Percentiles rank a stretch among this genome's conserved stretches.
Conservation (phyloP, 2,113 vertebrate genomes). For the Salvator merianae region DNA sequence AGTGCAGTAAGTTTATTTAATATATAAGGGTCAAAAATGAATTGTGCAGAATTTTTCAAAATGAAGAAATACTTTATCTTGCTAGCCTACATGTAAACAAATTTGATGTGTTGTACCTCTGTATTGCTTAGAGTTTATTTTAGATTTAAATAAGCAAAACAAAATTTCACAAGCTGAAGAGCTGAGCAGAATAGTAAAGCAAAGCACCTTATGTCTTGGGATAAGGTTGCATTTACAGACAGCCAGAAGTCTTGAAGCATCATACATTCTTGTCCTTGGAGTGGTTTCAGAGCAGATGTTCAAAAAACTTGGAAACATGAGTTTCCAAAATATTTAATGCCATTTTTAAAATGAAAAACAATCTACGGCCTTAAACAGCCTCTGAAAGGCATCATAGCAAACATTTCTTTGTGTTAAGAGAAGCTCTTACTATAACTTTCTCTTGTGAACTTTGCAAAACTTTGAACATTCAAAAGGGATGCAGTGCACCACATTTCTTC, state of each 20-base stretch:
- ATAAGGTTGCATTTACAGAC: constrained; percentile 15
- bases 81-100: background rate
- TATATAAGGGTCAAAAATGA: background rate
- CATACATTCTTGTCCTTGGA: constrained; percentile 18
- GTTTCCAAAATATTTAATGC: background rate
- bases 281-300: background rate
- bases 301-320: background rate
- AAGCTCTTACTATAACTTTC: constrained; percentile 4
- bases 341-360: constrained; percentile 2
- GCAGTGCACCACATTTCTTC: background rate
- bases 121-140: background rate
- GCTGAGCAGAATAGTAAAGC: background rate
- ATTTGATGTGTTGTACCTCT: background rate
- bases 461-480: background rate
- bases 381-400: constrained; percentile 29
- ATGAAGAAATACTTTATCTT: background rate
- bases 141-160: background rate
- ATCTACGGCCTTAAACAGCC: background rate
- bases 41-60: background rate
- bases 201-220: background rate
- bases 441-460: constrained; percentile 10
- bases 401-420: background rate
- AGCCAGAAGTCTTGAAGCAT: background rate
- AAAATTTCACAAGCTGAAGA: background rate
- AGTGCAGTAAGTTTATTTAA: background rate